Evolutionary conservation across 1,140 invertebrate genomes (phyloP).

Genomic region (Lycorma delicatula): DNA sequence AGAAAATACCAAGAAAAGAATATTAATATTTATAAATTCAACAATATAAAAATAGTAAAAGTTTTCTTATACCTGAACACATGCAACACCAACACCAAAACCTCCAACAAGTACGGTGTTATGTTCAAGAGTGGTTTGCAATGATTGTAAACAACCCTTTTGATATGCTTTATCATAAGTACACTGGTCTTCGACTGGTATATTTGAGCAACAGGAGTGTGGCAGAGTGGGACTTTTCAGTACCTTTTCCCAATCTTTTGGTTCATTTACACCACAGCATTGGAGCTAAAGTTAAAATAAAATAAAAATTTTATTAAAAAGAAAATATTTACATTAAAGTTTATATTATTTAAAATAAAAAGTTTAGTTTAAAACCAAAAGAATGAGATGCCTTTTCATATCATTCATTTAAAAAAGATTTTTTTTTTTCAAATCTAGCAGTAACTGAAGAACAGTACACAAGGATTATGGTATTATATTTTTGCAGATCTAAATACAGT

Average conservation of each 20-base stretch:
- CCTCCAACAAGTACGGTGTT: slow-evolving; percentile 64
- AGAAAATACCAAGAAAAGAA: neutral
- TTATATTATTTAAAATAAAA: no score
- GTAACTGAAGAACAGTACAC: neutral
- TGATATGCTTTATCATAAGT: slow-evolving; percentile 37
- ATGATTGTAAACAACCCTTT: slow-evolving; percentile 55
- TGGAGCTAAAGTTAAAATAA: no score
- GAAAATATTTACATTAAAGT: no score
- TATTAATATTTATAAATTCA: no score
- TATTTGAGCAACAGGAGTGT: slow-evolving; percentile 55
- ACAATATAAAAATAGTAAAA: neutral
- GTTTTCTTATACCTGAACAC: slow-evolving; percentile 53
- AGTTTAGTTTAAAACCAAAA: no score
- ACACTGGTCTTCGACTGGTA: slow-evolving; percentile 46
- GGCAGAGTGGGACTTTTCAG: slow-evolving; percentile 50
- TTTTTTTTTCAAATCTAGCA: no score
- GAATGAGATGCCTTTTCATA: no score
- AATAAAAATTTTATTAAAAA: no score
- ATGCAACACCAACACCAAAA: slow-evolving; percentile 66
- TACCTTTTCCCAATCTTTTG: slow-evolving; percentile 54
- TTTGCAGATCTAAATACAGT: no score
- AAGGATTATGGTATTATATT: neutral
- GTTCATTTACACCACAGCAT: slow-evolving; percentile 67
- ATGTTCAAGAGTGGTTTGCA: slow-evolving; percentile 52
- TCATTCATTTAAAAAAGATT: no score